Evolutionary conservation across 2,888 invertebrate genomes (phyloP).

Genomic region (Lasioglossum pauxillum): DNA sequence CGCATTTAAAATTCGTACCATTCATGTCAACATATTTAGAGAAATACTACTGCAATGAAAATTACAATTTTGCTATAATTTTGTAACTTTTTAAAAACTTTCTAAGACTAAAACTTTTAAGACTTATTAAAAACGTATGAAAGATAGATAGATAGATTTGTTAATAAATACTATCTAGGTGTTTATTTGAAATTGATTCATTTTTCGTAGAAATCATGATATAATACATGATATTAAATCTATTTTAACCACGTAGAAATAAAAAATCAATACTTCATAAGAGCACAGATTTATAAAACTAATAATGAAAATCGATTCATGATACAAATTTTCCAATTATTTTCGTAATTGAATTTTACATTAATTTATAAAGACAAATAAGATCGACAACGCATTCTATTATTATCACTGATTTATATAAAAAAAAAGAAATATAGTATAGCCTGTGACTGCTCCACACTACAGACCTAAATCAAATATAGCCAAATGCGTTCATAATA

Average conservation of each 20-base stretch:
- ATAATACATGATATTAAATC: background rate
- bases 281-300: background rate
- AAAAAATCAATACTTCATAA: background rate
- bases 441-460: too few species aligned
- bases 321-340: background rate
- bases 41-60: background rate
- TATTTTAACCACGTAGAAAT: background rate
- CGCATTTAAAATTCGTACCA: background rate
- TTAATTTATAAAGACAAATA: background rate
- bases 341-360: background rate
- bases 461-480: too few species aligned
- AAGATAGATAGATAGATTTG: background rate
- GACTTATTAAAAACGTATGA: background rate
- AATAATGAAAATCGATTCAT: background rate
- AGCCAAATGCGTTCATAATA: too few species aligned
- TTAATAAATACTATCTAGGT: background rate
- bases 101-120: background rate
- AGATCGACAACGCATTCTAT: background rate
- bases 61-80: too few species aligned
- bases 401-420: background rate
- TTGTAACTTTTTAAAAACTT: too few species aligned
- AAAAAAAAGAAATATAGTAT: too few species aligned
- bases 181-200: background rate
- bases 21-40: background rate
- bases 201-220: background rate